Base-by-base conservation (phyloP, 2,113 vertebrate genomes). In the Mustela lutreola region DNA sequence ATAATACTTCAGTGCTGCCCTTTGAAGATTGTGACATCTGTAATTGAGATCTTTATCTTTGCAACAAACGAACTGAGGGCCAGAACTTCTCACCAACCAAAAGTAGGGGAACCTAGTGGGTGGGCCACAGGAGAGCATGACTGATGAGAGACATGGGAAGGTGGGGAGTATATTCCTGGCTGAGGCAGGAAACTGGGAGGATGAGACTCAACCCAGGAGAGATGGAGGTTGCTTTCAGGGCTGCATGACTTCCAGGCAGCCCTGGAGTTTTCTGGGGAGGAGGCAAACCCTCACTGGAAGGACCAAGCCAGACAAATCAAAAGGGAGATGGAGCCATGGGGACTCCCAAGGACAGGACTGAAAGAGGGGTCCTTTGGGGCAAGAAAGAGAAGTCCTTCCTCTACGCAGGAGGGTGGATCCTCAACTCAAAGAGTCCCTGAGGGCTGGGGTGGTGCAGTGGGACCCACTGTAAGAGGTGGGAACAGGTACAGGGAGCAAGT, bases 1-100 rank as follows among this genome's bases (percentile, higher is more conserved):
- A 62, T 45, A 16, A 65, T 15, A 45, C 4, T 21, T 93, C 24
- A 42, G 15, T 26, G 19, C 9, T 83, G 14, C 26, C 73, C 62
- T 91, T 92, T 90, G 89, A 96, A 97, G 82, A 95, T 26, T 28
- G 15, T 48, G 58, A 24, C 39, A 33, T 89, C 89, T 65, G 73
- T 42, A 81, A 45, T 80, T 22, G 15, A 97, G 92, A 97, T 93
- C 58, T 96, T 94, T 91, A 85, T 85, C 89, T 87, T n/a, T 73
- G 75, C 39, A 70, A 65, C 16, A 84, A 80, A 81, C 36, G 75
- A 83, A 89, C n/a, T 19, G 5, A 89, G 36, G 18, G 3, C 85
- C 45, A 85, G n/a, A 85, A 39, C 53, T 86, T 86, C 78, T 91
- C 96, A 42, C 18, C 73, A 62, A 7, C 33, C 5, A 7, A 26